These are phyloP conservation scores for Cantharis flavilabris DNA, from an alignment of 2,888 invertebrate species.

Conservation along the genomic window DNA sequence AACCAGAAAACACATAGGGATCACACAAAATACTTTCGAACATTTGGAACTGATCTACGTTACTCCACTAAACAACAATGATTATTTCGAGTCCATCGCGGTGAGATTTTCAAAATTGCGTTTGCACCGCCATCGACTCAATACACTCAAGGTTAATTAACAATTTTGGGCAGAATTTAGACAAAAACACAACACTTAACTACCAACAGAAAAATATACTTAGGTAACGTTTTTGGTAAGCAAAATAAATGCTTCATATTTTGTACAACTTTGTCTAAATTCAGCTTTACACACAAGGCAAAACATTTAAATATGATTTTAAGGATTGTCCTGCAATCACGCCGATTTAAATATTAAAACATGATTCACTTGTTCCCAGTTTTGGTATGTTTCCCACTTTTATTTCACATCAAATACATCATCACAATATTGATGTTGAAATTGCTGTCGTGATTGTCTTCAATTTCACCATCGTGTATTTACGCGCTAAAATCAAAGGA, in stretches of 20 bases:
- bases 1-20: background rate
- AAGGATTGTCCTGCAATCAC: conserved; percentile 50
- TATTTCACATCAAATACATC: conserved; percentile 30
- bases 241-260: background rate
- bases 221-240: background rate
- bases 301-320: conserved; percentile 38
- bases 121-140: background rate
- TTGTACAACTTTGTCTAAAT: background rate
- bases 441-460: conserved; percentile 44
- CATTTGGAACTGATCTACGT: conserved; percentile 24
- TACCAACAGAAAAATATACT: background rate
- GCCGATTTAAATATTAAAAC: conserved; percentile 35
- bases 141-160: background rate
- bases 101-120: background rate
- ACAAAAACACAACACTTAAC: background rate
- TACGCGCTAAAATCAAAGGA: conserved; percentile 70
- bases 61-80: conserved; percentile 25
- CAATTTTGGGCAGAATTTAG: background rate
- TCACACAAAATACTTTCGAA: conserved; percentile 3
- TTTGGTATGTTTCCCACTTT: conserved; percentile 5
- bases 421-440: conserved; percentile 32
- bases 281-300: conserved; percentile 43
- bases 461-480: conserved; percentile 37
- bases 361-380: conserved; percentile 47
- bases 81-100: background rate